Evolutionary conservation across 1,140 invertebrate genomes (phyloP), one percentile per base, ranked within the genome.

Genomic region (Cyclina sinensis): DNA sequence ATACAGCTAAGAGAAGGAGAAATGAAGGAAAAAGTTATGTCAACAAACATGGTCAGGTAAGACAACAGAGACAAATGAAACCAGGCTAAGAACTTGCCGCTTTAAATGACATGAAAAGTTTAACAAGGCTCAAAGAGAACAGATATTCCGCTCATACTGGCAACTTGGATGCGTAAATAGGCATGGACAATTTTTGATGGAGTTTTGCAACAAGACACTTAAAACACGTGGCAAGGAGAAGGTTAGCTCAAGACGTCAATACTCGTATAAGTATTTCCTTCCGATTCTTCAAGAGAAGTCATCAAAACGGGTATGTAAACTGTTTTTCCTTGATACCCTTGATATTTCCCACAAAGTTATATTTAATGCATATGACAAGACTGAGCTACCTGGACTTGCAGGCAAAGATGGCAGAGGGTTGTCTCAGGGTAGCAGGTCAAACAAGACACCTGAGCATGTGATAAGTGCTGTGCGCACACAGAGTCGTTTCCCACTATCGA

Each of bases 21-120:
- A 68, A 65, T 83, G 32, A 83, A 83, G 57, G 80, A 21, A 83
- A 83, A 24, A 70, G 37, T 35, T 83, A 83, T 46, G 43, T 83
- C 0, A 65, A 37, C 48, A 65, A 65, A 35, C 30, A 21, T 37
- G 57, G 80, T 11, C 24, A 83, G 24, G 7, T 43, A 12, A 62
- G 21, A 68, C 14, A 24, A 46, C 16, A 11, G 9, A 62, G 80
- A 18, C 32, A 39, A 14, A 24, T 68, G 30, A 62, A 68, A 43
- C 57, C 80, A 68, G 80, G 80, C 12, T 83, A 59, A 14, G 37
- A 5, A 43, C 1, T 21, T 83, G 80, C 27, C 9, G 27, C 18
- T 83, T 32, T 83, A 83, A 83, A 48, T 83, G 80, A n/a, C 80
- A 83, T n/a, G 0, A 7, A 57, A 32, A 79, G 3, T 54, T 79